These are phyloP conservation scores for Peromyscus californicus DNA, from an alignment of 2,113 vertebrate species.

Conservation along the genomic window DNA sequence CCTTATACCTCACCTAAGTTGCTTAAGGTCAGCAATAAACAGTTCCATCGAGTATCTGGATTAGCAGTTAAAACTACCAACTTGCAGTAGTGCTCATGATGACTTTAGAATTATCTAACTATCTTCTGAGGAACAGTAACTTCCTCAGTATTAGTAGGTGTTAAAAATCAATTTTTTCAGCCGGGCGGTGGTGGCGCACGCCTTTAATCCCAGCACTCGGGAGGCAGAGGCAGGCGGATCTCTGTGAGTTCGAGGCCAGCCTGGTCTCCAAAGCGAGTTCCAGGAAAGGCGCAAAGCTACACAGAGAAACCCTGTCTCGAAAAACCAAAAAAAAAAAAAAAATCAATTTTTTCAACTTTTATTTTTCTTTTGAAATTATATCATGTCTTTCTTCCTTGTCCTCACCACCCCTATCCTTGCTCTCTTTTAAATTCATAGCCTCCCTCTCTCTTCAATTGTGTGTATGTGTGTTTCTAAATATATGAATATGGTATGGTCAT, in stretches of 20 bases:
- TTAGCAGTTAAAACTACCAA: background rate
- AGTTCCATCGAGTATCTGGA: background rate
- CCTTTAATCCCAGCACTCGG: too few species aligned
- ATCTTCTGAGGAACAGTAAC: background rate
- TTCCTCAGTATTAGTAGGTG: background rate
- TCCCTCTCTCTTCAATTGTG: background rate
- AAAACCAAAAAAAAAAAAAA: too few species aligned
- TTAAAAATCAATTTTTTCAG: background rate
- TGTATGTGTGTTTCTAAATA: background rate
- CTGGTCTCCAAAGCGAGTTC: too few species aligned
- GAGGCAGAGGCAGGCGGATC: too few species aligned
- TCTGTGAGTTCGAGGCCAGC: too few species aligned
- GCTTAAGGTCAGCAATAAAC: background rate
- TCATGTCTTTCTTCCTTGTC: background rate
- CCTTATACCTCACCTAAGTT: background rate
- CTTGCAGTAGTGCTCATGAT: background rate
- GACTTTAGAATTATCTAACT: background rate
- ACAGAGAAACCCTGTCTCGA: too few species aligned
- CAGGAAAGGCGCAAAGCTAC: too few species aligned
- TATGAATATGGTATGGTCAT: background rate
- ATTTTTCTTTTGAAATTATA: background rate
- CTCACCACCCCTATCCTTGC: background rate
- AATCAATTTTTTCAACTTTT: too few species aligned
- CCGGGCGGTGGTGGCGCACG: too few species aligned
- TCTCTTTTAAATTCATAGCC: background rate